These are phyloP conservation scores for Cerceris ruficornis DNA, from an alignment of 2,888 invertebrate species.

Conservation along the genomic window DNA sequence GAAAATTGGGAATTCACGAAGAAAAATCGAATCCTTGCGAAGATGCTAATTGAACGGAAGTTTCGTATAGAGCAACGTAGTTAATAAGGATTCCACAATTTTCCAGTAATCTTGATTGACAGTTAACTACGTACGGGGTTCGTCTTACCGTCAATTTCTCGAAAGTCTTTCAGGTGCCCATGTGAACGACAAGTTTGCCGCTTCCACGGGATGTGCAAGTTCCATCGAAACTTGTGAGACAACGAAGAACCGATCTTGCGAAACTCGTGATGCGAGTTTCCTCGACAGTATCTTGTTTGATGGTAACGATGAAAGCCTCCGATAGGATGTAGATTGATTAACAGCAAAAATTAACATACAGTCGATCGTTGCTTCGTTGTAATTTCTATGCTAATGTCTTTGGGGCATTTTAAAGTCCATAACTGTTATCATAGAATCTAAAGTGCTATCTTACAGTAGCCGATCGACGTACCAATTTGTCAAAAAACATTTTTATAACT, in stretches of 20 bases:
- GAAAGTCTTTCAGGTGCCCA: slow-evolving; percentile 49
- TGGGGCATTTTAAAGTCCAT: neutral
- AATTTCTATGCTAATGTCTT: neutral
- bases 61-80: slow-evolving; percentile 24
- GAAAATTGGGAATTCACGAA: neutral
- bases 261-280: slow-evolving; percentile 57
- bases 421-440: too few species aligned
- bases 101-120: slow-evolving; percentile 62
- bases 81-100: slow-evolving; percentile 34
- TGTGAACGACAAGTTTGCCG: slow-evolving; percentile 58
- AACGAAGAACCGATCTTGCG: slow-evolving; percentile 51
- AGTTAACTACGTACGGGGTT: slow-evolving; percentile 48
- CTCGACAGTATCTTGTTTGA: slow-evolving; percentile 21
- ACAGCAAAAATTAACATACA: slow-evolving; percentile 18
- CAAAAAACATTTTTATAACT: too few species aligned
- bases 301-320: slow-evolving; percentile 35
- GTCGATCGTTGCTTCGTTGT: neutral
- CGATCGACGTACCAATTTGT: too few species aligned
- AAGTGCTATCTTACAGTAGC: too few species aligned
- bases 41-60: slow-evolving; percentile 30
- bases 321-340: slow-evolving; percentile 17
- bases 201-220: slow-evolving; percentile 49
- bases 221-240: slow-evolving; percentile 58
- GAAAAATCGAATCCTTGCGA: slow-evolving; percentile 18
- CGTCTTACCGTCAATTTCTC: slow-evolving; percentile 30